phyloP scores from a whole-genome alignment of 1,140 invertebrate genomes.

The Drosophila mayri region DNA sequence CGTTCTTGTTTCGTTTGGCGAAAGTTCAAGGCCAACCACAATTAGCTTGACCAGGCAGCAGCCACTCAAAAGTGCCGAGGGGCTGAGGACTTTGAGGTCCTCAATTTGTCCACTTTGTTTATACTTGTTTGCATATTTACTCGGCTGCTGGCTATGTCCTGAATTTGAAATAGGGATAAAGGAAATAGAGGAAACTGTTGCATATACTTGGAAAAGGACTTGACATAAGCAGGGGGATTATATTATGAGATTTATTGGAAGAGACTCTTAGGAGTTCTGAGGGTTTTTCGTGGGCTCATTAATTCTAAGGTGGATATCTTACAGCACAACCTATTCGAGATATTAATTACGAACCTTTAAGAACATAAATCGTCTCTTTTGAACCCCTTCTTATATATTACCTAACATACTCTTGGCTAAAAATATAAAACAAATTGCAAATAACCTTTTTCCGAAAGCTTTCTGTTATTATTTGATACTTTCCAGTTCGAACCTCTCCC shows the following conservation, averaged over 20 bases:
- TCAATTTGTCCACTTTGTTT: slow-evolving; percentile 44
- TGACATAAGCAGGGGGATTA: slow-evolving; percentile 13
- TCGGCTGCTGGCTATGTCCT: slow-evolving; percentile 43
- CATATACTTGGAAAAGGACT: slow-evolving; percentile 21
- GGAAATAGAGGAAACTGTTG: slow-evolving; percentile 31
- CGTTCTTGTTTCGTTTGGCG: slow-evolving; percentile 12
- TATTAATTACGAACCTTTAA: background rate
- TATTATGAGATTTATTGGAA: slow-evolving; percentile 6
- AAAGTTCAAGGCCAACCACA: slow-evolving; percentile 67
- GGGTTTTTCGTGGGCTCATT: background rate
- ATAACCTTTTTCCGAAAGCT: background rate
- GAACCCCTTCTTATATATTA: background rate
- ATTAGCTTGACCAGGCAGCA: slow-evolving; percentile 44
- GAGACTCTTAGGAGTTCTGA: background rate
- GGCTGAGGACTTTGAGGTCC: slow-evolving; percentile 22
- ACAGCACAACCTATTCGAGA: no score
- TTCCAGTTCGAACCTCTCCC: background rate
- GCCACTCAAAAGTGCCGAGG: slow-evolving; percentile 27
- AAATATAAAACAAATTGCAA: background rate
- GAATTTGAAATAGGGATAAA: slow-evolving; percentile 34
- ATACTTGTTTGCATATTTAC: slow-evolving; percentile 50
- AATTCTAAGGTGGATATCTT: background rate
- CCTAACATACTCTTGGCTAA: background rate
- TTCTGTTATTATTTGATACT: background rate
- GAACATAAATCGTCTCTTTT: background rate